phyloP scores from a whole-genome alignment of 2,888 invertebrate species.

The Saturnia pavonia region DNA sequence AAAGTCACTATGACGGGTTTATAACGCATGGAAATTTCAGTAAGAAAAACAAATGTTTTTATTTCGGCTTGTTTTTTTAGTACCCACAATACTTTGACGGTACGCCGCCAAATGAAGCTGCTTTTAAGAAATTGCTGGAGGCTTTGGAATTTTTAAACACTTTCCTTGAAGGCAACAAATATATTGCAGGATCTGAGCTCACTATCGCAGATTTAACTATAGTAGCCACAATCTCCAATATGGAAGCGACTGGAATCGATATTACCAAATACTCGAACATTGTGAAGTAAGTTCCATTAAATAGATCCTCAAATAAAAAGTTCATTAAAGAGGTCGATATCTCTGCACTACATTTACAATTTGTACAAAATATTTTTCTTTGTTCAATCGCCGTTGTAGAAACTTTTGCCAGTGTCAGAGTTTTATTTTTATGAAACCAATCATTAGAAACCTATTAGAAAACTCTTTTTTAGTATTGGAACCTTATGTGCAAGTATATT shows the following conservation, averaged over 20 bases:
- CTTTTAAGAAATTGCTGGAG: slow-evolving; percentile 83
- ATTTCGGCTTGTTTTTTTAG: slow-evolving; percentile 43
- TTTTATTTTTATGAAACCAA: not conserved
- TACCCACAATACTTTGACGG: slow-evolving; percentile 81
- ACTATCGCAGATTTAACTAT: slow-evolving; percentile 88
- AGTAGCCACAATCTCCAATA: slow-evolving; percentile 84
- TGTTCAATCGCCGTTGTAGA: not conserved
- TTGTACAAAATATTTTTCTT: not conserved
- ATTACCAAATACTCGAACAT: slow-evolving; percentile 77
- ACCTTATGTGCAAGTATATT: not conserved
- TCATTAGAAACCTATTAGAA: not conserved
- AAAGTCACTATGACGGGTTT: too few relatives aligned
- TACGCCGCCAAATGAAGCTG: slow-evolving; percentile 78
- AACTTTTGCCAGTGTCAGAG: not conserved
- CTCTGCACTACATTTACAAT: too few relatives aligned
- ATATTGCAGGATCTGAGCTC: slow-evolving; percentile 84
- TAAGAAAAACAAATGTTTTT: not conserved
- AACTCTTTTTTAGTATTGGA: not conserved
- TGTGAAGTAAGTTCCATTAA: slow-evolving; percentile 30
- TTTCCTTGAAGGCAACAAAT: slow-evolving; percentile 84
- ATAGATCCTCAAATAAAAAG: not conserved
- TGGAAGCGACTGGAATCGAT: slow-evolving; percentile 83
- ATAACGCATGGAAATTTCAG: too few relatives aligned
- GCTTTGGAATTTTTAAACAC: slow-evolving; percentile 84
- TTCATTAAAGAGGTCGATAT: not conserved